A percentile compares a stretch with the other conserved stretches of the same genome.
phyloP scores from a whole-genome alignment of 2,888 invertebrate genomes.

The Biston betularia region DNA sequence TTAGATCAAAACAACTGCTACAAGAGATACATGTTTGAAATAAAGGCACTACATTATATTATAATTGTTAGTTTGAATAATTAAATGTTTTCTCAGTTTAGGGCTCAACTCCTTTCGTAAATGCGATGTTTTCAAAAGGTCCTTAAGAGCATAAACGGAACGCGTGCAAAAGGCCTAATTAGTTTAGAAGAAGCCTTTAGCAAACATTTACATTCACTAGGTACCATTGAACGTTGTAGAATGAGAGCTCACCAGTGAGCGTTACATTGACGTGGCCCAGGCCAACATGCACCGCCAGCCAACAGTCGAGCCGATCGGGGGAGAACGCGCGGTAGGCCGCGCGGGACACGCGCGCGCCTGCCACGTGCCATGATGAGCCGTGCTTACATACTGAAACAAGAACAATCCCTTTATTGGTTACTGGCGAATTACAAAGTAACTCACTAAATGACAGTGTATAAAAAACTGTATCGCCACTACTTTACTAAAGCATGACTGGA shows the following conservation, averaged over 20 bases:
- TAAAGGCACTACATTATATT: too few species aligned
- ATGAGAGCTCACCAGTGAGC: conserved; percentile 89
- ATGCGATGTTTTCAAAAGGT: not conserved
- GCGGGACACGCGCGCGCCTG: conserved; percentile 90
- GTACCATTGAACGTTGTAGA: conserved; percentile 48
- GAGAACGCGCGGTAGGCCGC: conserved; percentile 97
- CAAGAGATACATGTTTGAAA: too few species aligned
- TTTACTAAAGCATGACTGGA: too few species aligned
- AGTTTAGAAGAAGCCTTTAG: conserved; percentile 45
- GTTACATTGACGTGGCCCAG: conserved; percentile 98
- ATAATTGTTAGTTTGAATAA: too few species aligned
- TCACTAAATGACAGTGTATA: too few species aligned
- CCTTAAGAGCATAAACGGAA: not conserved
- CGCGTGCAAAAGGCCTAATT: conserved; percentile 33
- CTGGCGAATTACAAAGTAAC: too few species aligned
- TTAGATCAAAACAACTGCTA: not conserved
- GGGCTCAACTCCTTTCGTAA: not conserved
- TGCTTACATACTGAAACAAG: conserved; percentile 91
- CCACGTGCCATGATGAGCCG: conserved; percentile 98
- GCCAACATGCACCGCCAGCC: conserved; percentile 96
- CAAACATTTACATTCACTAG: conserved; percentile 49
- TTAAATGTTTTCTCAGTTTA: not conserved
- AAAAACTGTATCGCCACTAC: not conserved
- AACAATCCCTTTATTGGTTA: conserved; percentile 17
- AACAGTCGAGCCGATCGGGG: conserved; percentile 93